Conservation (phyloP, 2,797 vertebrate genomes). For the Enteromius paludinosus region DNA sequence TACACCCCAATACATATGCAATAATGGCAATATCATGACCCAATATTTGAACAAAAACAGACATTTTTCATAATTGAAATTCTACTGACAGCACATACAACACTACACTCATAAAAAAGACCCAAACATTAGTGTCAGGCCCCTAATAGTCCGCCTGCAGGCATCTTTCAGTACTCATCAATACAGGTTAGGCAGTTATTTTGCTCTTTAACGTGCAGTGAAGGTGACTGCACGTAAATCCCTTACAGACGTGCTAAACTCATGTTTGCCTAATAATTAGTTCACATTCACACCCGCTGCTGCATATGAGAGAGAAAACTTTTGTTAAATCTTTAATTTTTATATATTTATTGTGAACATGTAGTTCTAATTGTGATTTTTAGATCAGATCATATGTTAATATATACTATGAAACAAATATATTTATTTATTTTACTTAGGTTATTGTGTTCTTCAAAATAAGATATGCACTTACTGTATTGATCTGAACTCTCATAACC, state of each 20-base stretch:
- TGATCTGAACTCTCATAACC: conserved; percentile 9
- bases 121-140: too few relatives aligned
- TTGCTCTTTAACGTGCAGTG: not conserved
- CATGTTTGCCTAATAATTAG: not conserved
- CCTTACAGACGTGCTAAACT: not conserved
- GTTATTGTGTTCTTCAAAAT: not conserved
- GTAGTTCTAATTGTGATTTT: too few relatives aligned
- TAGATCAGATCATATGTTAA: too few relatives aligned
- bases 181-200: not conserved
- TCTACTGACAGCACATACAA: conserved; percentile 61
- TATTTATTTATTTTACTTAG: too few relatives aligned
- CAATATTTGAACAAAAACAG: too few relatives aligned
- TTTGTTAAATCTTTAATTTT: not conserved
- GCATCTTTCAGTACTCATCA: not conserved
- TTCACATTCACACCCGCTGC: not conserved
- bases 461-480: not conserved
- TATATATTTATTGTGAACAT: not conserved
- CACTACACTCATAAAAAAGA: conserved; percentile 34
- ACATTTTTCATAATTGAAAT: conserved; percentile 14
- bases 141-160: too few relatives aligned
- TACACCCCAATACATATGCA: too few relatives aligned
- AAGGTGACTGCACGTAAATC: not conserved
- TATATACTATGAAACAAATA: too few relatives aligned
- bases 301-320: not conserved
- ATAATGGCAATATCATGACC: too few relatives aligned